phyloP scores from a whole-genome alignment of 2,797 vertebrate species.

The Scyliorhinus canicula region DNA sequence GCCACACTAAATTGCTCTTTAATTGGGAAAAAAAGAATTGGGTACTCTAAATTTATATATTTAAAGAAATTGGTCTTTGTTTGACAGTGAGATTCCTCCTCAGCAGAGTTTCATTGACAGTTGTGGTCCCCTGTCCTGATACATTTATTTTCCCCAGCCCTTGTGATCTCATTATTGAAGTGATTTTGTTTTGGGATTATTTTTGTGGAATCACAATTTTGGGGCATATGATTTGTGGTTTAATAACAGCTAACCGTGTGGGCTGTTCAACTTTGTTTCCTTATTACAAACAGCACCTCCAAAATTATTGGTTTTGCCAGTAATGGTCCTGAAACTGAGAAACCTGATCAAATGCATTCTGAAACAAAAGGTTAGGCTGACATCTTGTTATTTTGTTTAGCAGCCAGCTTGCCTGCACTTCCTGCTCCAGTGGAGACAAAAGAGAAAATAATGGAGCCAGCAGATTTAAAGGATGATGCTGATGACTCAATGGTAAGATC shows the following conservation, averaged over 20 bases:
- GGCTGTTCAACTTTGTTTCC: not conserved
- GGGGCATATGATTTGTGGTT: not conserved
- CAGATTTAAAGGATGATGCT: not conserved
- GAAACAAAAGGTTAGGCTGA: not conserved
- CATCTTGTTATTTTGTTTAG: not conserved
- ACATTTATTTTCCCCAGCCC: no score
- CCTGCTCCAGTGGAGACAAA: not conserved
- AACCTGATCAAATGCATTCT: not conserved
- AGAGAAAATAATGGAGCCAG: not conserved
- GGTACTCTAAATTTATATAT: no score
- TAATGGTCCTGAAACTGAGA: not conserved
- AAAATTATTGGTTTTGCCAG: not conserved
- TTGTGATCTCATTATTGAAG: not conserved
- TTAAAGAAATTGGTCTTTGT: no score
- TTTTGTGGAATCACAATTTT: not conserved
- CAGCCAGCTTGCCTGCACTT: not conserved
- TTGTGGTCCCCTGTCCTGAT: not conserved
- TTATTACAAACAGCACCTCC: not conserved
- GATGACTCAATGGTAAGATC: constrained; percentile 12
- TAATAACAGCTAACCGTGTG: not conserved
- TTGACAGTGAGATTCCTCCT: not conserved
- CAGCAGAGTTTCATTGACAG: not conserved
- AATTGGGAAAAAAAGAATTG: no score
- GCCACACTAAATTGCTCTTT: no score
- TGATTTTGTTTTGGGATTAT: not conserved